Evolutionary conservation across 2,888 invertebrate species (phyloP).

Genomic region (Eupithecia pulchellata): DNA sequence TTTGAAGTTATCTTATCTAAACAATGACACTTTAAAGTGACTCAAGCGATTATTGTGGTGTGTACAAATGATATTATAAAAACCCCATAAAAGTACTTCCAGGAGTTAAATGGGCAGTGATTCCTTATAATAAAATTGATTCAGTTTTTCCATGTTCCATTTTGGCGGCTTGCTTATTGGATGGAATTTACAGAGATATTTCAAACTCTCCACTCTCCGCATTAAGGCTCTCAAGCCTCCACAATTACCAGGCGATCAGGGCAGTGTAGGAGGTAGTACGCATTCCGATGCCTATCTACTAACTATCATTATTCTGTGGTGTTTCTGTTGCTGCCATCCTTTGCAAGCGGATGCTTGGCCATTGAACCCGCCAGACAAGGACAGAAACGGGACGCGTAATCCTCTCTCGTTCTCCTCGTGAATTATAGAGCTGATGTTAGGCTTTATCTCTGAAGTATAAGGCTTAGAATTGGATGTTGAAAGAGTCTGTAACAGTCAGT

Average conservation of each 20-base stretch:
- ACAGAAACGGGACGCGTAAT: slow-evolving; percentile 70
- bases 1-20: too few relatives aligned
- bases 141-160: neutral
- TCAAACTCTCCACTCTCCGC: slow-evolving; percentile 48
- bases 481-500: slow-evolving; percentile 49
- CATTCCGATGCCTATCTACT: slow-evolving; percentile 61
- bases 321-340: slow-evolving; percentile 59
- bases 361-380: slow-evolving; percentile 68
- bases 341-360: slow-evolving; percentile 67
- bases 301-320: slow-evolving; percentile 36
- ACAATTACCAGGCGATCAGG: slow-evolving; percentile 73
- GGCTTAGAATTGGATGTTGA: slow-evolving; percentile 46
- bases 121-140: neutral
- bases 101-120: neutral
- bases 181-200: slow-evolving; percentile 11
- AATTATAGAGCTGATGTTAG: slow-evolving; percentile 18
- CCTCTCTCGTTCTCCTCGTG: slow-evolving; percentile 51
- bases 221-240: slow-evolving; percentile 71
- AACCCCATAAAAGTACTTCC: neutral
- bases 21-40: too few relatives aligned
- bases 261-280: slow-evolving; percentile 53
- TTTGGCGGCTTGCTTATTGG: neutral
- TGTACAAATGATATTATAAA: neutral
- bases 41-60: too few relatives aligned
- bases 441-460: slow-evolving; percentile 36